Evolutionary conservation across 30 jellyfish, hydroid and myxozoan species (phyloP), one percentile per base, ranked within the genome.

Genomic region (Chironex yamaguchii): DNA sequence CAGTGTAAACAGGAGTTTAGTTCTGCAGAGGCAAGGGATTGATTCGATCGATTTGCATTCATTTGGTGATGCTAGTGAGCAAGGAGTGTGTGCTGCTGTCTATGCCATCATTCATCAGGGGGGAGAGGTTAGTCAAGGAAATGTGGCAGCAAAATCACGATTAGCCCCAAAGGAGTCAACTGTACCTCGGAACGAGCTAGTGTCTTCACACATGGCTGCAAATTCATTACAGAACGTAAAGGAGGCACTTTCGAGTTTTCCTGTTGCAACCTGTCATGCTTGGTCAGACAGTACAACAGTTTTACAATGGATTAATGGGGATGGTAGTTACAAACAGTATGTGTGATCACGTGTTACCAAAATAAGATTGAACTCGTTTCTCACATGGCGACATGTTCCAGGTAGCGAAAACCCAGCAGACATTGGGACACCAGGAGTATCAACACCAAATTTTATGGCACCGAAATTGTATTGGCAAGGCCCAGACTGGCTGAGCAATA

Each of bases 271-370:
- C 14, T 14, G 17, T 12, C 9, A n/a, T 29, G 90, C 58, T 24
- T 78, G 90, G 97, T 79, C 53, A 34, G 97, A 88, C 76, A 79
- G 97, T 53, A 34, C 87, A 1, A 91, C 82, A 14, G 97, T 67
- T 0, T 52, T 89, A n/a, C 79, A 89, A 34, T 79, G 90, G 97
- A 72, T 80, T 21, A 48, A 51, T 66, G 90, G 81, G 50, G 50
- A 71, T 65, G 65, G 84, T 2, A 42, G 48, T 0, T 89, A 89
- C 74, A 79, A 71, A 74, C 90, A 51, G 54, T n/a, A n/a, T n/a
- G n/a, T n/a, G n/a, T n/a, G n/a, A n/a, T n/a, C n/a, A n/a, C 9
- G 58, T 6, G 58, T 42, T 9, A 42, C 13, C 9, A 42, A 42
- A 6, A 42, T 42, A 6, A 9, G 58, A 17, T 9, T 6, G 58